These are phyloP conservation scores for Mystacides longicornis DNA, from an alignment of 2,888 invertebrate genomes.

Conservation along the genomic window DNA sequence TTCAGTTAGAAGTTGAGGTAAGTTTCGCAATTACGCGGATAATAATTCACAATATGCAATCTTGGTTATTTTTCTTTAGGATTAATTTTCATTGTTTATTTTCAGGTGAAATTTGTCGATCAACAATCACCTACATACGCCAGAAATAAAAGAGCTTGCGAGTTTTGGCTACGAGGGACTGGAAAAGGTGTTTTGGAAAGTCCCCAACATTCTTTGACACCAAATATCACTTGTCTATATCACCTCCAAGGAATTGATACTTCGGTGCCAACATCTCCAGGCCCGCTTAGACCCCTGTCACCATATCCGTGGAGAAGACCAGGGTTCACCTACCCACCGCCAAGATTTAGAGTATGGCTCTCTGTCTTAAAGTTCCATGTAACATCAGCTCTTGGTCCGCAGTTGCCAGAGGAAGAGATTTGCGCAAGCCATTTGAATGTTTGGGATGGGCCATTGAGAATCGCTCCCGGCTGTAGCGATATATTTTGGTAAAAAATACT, in stretches of 20 bases:
- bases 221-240: slow-evolving; percentile 84
- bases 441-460: slow-evolving; percentile 78
- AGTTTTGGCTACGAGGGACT: slow-evolving; percentile 78
- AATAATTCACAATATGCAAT: neutral
- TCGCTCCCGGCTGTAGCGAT: slow-evolving; percentile 71
- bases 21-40: slow-evolving; percentile 16
- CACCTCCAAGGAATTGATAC: slow-evolving; percentile 64
- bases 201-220: slow-evolving; percentile 77
- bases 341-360: slow-evolving; percentile 76
- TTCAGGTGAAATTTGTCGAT: slow-evolving; percentile 76
- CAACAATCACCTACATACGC: slow-evolving; percentile 75
- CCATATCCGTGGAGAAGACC: slow-evolving; percentile 46
- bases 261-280: slow-evolving; percentile 39
- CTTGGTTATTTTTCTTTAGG: neutral
- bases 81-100: neutral
- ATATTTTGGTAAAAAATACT: slow-evolving; percentile 60
- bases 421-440: slow-evolving; percentile 78
- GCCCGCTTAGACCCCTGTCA: slow-evolving; percentile 47
- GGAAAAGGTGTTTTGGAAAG: slow-evolving; percentile 74
- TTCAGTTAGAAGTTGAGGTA: slow-evolving; percentile 76
- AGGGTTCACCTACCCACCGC: slow-evolving; percentile 54
- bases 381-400: slow-evolving; percentile 55
- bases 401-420: slow-evolving; percentile 63
- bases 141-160: slow-evolving; percentile 77
- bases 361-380: slow-evolving; percentile 82